Evolutionary conservation across 2,888 invertebrate genomes (phyloP).

Genomic region (Amiota minor): DNA sequence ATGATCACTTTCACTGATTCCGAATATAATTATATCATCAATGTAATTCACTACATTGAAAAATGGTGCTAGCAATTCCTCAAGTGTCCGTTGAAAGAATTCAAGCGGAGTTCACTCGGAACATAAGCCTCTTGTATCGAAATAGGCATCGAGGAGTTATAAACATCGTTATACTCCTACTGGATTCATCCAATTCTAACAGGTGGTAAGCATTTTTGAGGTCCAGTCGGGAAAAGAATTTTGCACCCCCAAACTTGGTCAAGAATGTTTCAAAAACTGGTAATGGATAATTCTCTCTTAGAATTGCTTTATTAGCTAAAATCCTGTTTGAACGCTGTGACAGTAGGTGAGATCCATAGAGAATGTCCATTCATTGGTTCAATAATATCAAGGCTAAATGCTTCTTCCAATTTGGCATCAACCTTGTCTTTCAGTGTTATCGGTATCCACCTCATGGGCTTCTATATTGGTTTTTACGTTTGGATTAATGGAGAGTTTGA

Average conservation of each 20-base stretch:
- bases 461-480: too few relatives aligned
- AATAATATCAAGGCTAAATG: conserved; percentile 12
- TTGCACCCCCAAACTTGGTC: conserved; percentile 25
- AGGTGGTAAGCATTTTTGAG: conserved; percentile 33
- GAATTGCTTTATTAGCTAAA: conserved; percentile 26
- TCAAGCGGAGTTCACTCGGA: conserved; percentile 49
- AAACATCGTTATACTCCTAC: conserved; percentile 32
- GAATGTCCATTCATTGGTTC: neutral
- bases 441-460: neutral
- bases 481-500: too few relatives aligned
- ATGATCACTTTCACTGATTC: too few relatives aligned
- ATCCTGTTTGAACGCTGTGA: conserved; percentile 28
- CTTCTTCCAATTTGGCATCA: neutral
- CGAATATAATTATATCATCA: too few relatives aligned
- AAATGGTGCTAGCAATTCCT: too few relatives aligned
- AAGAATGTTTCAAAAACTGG: conserved; percentile 27
- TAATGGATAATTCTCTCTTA: conserved; percentile 33
- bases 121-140: conserved; percentile 64
- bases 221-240: conserved; percentile 35
- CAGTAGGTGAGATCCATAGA: conserved; percentile 12
- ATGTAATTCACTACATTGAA: too few relatives aligned
- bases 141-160: conserved; percentile 41
- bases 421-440: neutral
- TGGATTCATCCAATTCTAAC: conserved; percentile 30
- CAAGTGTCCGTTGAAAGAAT: conserved; percentile 18